Conservation (phyloP, 2,797 vertebrate species). For the Sebastes itinus region DNA sequence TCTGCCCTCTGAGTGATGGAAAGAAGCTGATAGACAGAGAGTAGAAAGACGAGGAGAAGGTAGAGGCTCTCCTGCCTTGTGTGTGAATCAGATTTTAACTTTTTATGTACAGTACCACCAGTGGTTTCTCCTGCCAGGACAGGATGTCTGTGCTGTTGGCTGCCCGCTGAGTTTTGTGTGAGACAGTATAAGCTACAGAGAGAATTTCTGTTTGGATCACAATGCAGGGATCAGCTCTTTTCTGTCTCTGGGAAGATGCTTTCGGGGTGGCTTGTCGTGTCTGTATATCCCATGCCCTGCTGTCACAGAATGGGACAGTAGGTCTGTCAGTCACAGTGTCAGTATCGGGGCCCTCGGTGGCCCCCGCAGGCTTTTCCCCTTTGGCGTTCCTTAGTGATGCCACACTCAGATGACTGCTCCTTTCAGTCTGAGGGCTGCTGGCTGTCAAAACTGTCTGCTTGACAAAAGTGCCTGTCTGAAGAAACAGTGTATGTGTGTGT, state of each 20-base stretch:
- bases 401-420: constrained; percentile 43
- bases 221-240: constrained; percentile 29
- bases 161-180: neutral
- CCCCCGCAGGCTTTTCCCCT: constrained; percentile 30
- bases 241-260: constrained; percentile 11
- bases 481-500: neutral
- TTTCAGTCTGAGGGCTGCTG: constrained; percentile 37
- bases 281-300: constrained; percentile 21
- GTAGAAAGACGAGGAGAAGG: neutral
- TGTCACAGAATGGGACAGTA: constrained; percentile 22
- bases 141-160: constrained; percentile 1
- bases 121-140: neutral
- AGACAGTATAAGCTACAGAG: constrained; percentile 4
- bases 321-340: constrained; percentile 62
- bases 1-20: neutral
- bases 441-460: constrained; percentile 56
- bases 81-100: constrained; percentile 2
- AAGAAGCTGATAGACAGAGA: neutral
- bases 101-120: neutral
- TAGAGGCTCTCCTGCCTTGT: neutral
- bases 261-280: constrained; percentile 21
- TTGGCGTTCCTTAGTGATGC: constrained; percentile 35
- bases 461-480: constrained; percentile 11
- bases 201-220: constrained; percentile 35
- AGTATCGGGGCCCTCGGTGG: constrained; percentile 19